Evolutionary conservation across 2,888 invertebrate species (phyloP).

Genomic region (Tuberolachnus salignus): DNA sequence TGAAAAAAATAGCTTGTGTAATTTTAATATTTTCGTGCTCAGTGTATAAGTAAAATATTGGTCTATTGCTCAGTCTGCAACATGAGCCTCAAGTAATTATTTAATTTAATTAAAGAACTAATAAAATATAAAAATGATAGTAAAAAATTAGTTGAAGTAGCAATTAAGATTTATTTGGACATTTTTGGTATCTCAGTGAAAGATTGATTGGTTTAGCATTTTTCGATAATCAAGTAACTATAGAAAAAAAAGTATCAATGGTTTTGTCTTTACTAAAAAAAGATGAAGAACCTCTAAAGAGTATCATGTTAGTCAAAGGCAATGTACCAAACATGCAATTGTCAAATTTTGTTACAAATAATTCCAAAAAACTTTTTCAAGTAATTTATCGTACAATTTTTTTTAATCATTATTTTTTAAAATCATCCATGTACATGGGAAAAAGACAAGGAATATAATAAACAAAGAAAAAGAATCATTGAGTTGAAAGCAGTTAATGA

Average conservation of each 20-base stretch:
- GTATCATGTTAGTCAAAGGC: not conserved
- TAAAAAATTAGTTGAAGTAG: not conserved
- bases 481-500: too few species aligned
- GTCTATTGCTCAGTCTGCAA: not conserved
- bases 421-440: too few species aligned
- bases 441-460: too few species aligned
- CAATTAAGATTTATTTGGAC: not conserved
- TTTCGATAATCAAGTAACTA: not conserved
- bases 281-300: not conserved
- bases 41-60: not conserved
- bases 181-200: not conserved
- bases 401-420: too few species aligned
- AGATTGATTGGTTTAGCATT: not conserved
- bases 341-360: not conserved
- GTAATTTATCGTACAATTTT: too few species aligned
- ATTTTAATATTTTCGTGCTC: too few species aligned
- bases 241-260: not conserved
- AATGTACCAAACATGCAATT: constrained; percentile 1
- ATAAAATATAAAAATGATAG: not conserved
- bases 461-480: too few species aligned
- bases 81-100: not conserved
- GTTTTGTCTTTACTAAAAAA: constrained; percentile 12
- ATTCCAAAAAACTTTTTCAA: not conserved
- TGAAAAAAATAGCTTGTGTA: too few species aligned
- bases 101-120: not conserved